Conservation (phyloP, 1,140 invertebrate species). For the Steinernema khuongi region DNA sequence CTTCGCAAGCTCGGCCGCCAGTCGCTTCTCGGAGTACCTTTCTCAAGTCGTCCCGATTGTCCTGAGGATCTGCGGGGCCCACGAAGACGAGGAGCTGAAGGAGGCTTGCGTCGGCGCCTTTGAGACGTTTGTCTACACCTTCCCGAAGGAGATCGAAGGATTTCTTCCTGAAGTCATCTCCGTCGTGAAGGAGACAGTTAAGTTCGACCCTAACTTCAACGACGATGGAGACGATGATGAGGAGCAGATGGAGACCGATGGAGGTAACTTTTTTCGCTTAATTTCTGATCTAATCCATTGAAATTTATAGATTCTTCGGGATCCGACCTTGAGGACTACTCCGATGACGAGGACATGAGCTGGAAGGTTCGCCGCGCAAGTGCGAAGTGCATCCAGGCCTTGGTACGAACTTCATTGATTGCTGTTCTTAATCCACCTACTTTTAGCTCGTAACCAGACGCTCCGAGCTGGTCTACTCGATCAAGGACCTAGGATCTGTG, state of each 20-base stretch:
- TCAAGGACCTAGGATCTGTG: constrained; percentile 81
- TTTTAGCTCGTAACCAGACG: constrained; percentile 31
- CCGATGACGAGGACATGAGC: constrained; percentile 87
- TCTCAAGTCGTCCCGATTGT: constrained; percentile 24
- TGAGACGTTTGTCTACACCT: constrained; percentile 28
- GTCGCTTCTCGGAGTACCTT: background rate
- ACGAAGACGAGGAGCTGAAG: constrained; percentile 52
- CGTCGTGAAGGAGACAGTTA: constrained; percentile 40
- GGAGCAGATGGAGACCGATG: constrained; percentile 47
- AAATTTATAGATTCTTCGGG: constrained; percentile 61
- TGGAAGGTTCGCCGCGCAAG: constrained; percentile 93
- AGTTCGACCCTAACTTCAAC: constrained; percentile 54
- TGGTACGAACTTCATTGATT: constrained; percentile 65
- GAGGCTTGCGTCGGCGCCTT: constrained; percentile 45
- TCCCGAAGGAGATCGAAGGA: constrained; percentile 14
- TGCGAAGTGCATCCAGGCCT: constrained; percentile 91
- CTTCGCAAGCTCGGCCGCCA: background rate
- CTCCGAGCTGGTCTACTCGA: constrained; percentile 78
- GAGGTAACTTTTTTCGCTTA: background rate
- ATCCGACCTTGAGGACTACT: constrained; percentile 62
- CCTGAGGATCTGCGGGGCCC: constrained; percentile 4
- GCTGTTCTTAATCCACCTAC: background rate
- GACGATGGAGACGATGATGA: constrained; percentile 50
- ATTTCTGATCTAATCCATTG: constrained; percentile 27
- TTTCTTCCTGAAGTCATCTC: constrained; percentile 39